These are phyloP conservation scores for Nephrotoma flavescens DNA, from an alignment of 2,888 invertebrate genomes.

Conservation along the genomic window DNA sequence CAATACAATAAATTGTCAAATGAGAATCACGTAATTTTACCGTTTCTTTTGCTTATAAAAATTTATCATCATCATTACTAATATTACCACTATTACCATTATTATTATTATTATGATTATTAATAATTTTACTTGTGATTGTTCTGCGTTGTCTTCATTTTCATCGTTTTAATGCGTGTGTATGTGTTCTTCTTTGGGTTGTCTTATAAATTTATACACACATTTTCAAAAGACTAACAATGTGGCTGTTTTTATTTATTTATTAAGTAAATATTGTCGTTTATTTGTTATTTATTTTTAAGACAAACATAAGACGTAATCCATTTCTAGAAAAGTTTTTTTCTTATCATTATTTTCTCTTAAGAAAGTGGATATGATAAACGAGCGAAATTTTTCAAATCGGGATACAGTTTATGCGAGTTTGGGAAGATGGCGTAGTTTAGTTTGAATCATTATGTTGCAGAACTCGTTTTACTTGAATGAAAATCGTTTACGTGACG, in stretches of 20 bases:
- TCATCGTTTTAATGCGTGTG: not conserved
- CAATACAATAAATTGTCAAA: not conserved
- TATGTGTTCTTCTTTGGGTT: not conserved
- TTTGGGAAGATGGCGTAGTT: no score
- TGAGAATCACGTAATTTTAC: not conserved
- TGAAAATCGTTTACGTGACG: no score
- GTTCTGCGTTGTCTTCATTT: not conserved
- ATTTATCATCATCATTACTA: not conserved
- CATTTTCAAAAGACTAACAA: not conserved
- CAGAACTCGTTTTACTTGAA: no score
- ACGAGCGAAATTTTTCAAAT: not conserved
- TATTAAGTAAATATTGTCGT: not conserved
- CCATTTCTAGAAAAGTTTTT: not conserved
- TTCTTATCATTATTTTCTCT: not conserved
- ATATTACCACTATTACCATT: not conserved
- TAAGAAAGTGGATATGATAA: not conserved
- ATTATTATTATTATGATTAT: not conserved
- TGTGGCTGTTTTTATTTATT: not conserved
- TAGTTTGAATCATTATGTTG: no score
- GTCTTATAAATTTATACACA: not conserved
- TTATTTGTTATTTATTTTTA: not conserved
- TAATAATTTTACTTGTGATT: not conserved
- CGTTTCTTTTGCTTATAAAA: not conserved
- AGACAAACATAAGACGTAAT: not conserved
- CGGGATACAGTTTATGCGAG: no score